phyloP scores from a whole-genome alignment of 2,888 invertebrate species.

The Drosophila meridiana region DNA sequence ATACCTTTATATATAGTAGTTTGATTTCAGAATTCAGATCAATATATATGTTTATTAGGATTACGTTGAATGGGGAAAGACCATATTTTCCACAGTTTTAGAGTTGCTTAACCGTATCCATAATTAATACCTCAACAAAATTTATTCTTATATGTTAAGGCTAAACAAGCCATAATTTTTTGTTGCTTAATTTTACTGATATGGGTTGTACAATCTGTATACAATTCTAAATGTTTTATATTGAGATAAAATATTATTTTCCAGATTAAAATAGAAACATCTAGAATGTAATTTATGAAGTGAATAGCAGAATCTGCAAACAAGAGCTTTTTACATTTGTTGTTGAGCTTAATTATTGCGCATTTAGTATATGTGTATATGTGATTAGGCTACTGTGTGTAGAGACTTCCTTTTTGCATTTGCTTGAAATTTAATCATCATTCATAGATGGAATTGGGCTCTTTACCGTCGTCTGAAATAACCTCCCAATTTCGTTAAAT shows the following conservation, averaged over 20 bases:
- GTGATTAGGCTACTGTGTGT: background rate
- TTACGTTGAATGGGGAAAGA: background rate
- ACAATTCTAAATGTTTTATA: background rate
- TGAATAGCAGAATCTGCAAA: background rate
- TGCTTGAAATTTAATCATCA: constrained; percentile 52
- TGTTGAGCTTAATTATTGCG: constrained; percentile 61
- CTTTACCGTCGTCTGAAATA: constrained; percentile 43
- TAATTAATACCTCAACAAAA: background rate
- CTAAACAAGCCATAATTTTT: background rate
- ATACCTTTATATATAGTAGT: background rate
- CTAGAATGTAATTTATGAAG: background rate
- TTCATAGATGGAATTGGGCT: constrained; percentile 54
- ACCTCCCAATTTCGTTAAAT: background rate
- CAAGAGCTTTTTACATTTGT: background rate
- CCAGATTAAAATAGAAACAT: background rate
- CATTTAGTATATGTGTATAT: constrained; percentile 29
- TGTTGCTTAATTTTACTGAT: background rate
- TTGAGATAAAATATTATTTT: background rate
- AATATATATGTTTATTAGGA: too few species aligned
- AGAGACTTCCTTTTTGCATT: constrained; percentile 9
- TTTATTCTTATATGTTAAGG: background rate
- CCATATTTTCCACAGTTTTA: background rate
- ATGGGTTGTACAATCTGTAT: background rate
- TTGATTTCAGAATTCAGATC: background rate
- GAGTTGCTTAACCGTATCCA: background rate